Evolutionary conservation across 1,140 invertebrate species (phyloP).

Genomic region (Papilio helenus): DNA sequence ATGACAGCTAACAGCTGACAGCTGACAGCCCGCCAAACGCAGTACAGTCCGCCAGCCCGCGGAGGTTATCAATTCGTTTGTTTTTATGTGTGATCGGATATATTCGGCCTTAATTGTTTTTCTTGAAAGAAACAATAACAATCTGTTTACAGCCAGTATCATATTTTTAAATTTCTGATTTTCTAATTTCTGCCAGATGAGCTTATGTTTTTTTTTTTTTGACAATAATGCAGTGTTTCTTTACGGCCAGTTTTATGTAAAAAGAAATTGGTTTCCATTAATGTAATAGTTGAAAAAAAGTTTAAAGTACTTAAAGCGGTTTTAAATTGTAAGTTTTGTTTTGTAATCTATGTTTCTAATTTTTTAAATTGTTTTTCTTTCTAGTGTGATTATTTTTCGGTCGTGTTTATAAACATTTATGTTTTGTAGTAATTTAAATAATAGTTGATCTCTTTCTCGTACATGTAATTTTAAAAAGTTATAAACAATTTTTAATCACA

Average conservation of each 20-base stretch:
- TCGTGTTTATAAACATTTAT: neutral
- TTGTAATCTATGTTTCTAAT: neutral
- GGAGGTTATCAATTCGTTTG: no score
- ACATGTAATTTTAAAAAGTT: neutral
- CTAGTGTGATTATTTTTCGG: neutral
- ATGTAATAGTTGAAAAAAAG: neutral
- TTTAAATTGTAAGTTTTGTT: neutral
- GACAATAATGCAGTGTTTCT: neutral
- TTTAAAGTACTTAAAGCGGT: neutral
- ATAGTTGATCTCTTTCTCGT: neutral
- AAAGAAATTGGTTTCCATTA: neutral
- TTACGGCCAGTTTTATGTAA: neutral
- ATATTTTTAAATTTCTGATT: no score
- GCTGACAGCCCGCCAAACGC: neutral
- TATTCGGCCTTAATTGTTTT: no score
- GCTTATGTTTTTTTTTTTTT: no score
- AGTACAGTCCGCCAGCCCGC: neutral
- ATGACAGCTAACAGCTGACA: constrained; percentile 1
- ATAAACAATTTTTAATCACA: neutral
- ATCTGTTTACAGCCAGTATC: neutral
- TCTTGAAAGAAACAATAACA: neutral
- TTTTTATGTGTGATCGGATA: neutral
- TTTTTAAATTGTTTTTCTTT: constrained; percentile 5
- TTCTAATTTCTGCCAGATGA: no score
- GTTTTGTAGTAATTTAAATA: neutral